These are phyloP conservation scores for Ochropacha duplaris DNA, from an alignment of 2,888 invertebrate genomes.

Conservation along the genomic window DNA sequence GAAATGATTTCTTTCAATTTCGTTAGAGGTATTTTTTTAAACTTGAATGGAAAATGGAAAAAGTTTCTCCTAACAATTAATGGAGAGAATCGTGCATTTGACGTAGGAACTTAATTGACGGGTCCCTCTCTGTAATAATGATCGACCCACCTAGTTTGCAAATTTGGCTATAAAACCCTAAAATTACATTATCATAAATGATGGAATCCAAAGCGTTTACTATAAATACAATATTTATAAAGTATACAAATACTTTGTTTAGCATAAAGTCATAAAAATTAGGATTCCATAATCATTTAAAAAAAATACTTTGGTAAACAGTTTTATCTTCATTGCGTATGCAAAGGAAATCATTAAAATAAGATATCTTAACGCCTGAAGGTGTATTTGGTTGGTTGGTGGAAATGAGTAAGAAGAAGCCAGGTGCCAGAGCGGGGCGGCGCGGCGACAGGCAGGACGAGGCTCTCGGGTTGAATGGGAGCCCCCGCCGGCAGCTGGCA, in stretches of 20 bases:
- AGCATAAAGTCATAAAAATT: too few species aligned
- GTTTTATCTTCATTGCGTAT: neutral
- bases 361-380: neutral
- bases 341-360: neutral
- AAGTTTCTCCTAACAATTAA: constrained; percentile 38
- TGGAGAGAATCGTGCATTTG: constrained; percentile 40
- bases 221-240: too few species aligned
- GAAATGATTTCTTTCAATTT: neutral
- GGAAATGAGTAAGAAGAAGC: neutral
- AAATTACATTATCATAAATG: constrained; percentile 11
- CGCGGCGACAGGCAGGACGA: neutral
- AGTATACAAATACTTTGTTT: too few species aligned
- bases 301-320: too few species aligned
- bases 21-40: neutral
- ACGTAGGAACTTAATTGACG: constrained; percentile 19
- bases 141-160: neutral
- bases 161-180: neutral
- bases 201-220: constrained; percentile 8
- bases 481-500: constrained; percentile 26
- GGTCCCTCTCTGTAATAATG: neutral
- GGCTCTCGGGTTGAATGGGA: constrained; percentile 10
- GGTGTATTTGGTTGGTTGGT: neutral
- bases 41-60: constrained; percentile 33
- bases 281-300: too few species aligned
- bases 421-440: neutral